Conservation (phyloP, 2,888 invertebrate genomes). For the Drosophila setosimentum region DNA sequence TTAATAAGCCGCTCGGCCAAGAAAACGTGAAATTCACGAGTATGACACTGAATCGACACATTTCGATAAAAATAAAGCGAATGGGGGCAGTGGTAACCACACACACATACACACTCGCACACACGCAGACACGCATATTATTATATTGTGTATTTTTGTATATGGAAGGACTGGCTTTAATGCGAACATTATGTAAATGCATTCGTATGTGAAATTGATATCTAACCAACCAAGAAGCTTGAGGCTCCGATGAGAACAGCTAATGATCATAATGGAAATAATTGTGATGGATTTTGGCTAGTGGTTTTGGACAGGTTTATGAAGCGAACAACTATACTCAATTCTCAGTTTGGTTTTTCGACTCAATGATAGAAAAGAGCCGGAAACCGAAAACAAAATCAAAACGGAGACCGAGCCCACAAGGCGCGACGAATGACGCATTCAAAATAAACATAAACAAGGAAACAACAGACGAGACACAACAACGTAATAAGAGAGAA, state of each 20-base stretch:
- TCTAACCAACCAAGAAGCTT: slow-evolving; percentile 9
- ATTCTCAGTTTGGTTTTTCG: slow-evolving; percentile 30
- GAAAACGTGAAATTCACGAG: slow-evolving; percentile 10
- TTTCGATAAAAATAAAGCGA: slow-evolving; percentile 11
- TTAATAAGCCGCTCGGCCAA: slow-evolving; percentile 13
- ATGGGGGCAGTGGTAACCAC: slow-evolving; percentile 4
- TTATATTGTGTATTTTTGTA: background rate
- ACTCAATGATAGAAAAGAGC: slow-evolving; percentile 16
- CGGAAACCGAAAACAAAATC: slow-evolving; percentile 14
- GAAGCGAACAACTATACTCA: slow-evolving; percentile 5
- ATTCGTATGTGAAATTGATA: slow-evolving; percentile 26
- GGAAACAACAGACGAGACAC: slow-evolving; percentile 10
- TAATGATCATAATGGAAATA: slow-evolving; percentile 11
- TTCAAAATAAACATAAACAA: slow-evolving; percentile 60
- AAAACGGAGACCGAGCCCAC: slow-evolving; percentile 46
- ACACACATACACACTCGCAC: background rate
- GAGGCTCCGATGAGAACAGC: background rate
- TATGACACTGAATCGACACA: slow-evolving; percentile 7
- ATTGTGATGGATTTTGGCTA: slow-evolving; percentile 12
- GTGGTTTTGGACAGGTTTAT: background rate
- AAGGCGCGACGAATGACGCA: slow-evolving; percentile 62
- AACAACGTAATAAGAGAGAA: slow-evolving; percentile 13
- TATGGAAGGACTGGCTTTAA: background rate
- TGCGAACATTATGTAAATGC: slow-evolving; percentile 18
- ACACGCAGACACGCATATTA: background rate